Evolutionary conservation across 2,797 vertebrate species (phyloP), one percentile per base, ranked within the genome.

Genomic region (Myotis findleyi): DNA sequence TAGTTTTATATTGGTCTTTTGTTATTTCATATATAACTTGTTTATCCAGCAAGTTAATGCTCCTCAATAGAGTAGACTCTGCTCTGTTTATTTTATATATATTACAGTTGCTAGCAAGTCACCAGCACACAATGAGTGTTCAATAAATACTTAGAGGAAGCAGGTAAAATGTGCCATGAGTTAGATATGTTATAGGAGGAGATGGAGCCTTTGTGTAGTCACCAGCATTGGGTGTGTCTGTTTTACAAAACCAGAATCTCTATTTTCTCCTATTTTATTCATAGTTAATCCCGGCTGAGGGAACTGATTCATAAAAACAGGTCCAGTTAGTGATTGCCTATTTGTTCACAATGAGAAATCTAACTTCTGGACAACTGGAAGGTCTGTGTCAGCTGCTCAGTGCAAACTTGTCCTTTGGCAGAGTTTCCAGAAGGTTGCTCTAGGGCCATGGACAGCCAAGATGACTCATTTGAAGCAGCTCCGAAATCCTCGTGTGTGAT

Each of bases 291-390:
- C n/a, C 80, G 51, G 47, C 38, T 68, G 25, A 33, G 77, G 44
- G 36, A 92, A 80, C n/a, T 82, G 53, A 91, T 81, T 76, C 36
- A 14, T 71, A 38, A 86, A 91, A 57, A 68, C 64, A 68, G 83
- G 84, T 49, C 44, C 64, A 17, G 23, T 17, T 55, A 69, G 17
- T 44, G 71, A 87, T 23, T 41, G 13, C 51, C 14, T 25, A 1
- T 73, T 90, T 75, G 66, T 41, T 73, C 66, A 68, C 44, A 79
- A 5, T 59, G 44, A 90, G 77, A 73, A 59, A 18, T 55, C 49
- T 84, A 36, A 57, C n/a, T 93, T 91, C 41, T 66, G 33, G 57
- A 8, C 64, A 69, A 8, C 36, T 44, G 57, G 25, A 51, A 4
- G 64, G 8, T 49, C 59, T 79, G 36, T 33, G 30, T 71, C 44